Evolutionary conservation across 2,888 invertebrate species (phyloP).

Genomic region (Yponomeuta cagnagella): DNA sequence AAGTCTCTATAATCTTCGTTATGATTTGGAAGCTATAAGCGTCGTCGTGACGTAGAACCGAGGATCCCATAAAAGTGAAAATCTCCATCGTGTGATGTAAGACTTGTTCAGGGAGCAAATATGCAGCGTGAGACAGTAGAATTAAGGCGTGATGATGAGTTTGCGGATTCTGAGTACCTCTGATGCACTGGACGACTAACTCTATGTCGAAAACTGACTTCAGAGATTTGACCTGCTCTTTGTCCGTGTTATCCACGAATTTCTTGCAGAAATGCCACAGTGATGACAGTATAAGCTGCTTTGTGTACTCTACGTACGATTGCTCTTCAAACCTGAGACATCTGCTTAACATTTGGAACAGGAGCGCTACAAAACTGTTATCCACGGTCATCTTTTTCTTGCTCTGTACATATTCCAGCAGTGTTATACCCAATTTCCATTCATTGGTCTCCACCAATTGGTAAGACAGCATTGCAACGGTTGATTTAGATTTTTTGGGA

Average conservation of each 20-base stretch:
- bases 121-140: slow-evolving; percentile 86
- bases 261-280: slow-evolving; percentile 83
- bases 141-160: slow-evolving; percentile 95
- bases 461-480: slow-evolving; percentile 67
- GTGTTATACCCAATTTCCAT: slow-evolving; percentile 87
- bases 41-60: slow-evolving; percentile 94
- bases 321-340: slow-evolving; percentile 89
- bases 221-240: slow-evolving; percentile 55
- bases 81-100: slow-evolving; percentile 96
- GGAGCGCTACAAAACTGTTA: slow-evolving; percentile 79
- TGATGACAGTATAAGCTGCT: slow-evolving; percentile 88
- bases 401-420: slow-evolving; percentile 89
- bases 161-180: slow-evolving; percentile 94
- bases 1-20: slow-evolving; percentile 89
- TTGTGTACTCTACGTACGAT: slow-evolving; percentile 88
- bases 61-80: slow-evolving; percentile 98
- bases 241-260: slow-evolving; percentile 58
- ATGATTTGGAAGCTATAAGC: slow-evolving; percentile 97
- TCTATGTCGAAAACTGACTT: slow-evolving; percentile 81
- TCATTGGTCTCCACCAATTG: slow-evolving; percentile 78
- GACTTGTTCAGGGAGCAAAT: slow-evolving; percentile 87
- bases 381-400: slow-evolving; percentile 86
- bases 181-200: slow-evolving; percentile 89
- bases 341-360: slow-evolving; percentile 87
- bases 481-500: slow-evolving; percentile 54